Evolutionary conservation across 2,888 invertebrate species (phyloP), one percentile per base, ranked within the genome.

Genomic region (Drosophila robusta): DNA sequence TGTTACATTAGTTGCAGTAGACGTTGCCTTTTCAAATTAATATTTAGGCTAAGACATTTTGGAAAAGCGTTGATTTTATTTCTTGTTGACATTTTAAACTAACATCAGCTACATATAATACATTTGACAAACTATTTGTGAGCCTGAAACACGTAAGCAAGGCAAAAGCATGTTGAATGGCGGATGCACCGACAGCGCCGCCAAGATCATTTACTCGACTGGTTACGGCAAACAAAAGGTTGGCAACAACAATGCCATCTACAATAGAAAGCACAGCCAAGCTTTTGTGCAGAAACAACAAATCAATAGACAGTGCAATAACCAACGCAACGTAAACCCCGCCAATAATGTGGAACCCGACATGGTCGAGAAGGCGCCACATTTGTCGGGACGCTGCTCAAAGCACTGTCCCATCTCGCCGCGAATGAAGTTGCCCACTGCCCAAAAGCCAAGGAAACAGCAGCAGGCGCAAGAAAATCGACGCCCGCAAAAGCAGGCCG

Each of bases 41-140:
- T 16, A 16, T 39, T 9, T 14, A 39, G 8, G 39, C 4, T 4
- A 22, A 22, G 16, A 16, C 9, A 16, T 16, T 7, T 38, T 38
- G 16, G 16, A 3, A 16, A 3, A 16, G 3, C 9, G 39, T 39
- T 39, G 16, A 9, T 8, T 16, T 16, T 9, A 39, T 39, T 39
- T 39, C 39, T 39, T 39, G 39, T 39, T 39, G 39, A 39, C 39
- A 39, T 9, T 16, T 39, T 39, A 39, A 39, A 16, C 16, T 3
- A 39, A 16, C 39, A 39, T 39, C 39, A 39, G 14, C 7, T 8
- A 39, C 14, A 16, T 14, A 39, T 3, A 16, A 9, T 4, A 16
- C 14, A 39, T 16, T 39, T 39, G 14, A 39, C 7, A 4, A 39
- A 16, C 39, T 9, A 3, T 9, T 4, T 16, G 16, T 39, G 16